phyloP scores from a whole-genome alignment of 1,140 invertebrate species.

The Chironomus tepperi region DNA sequence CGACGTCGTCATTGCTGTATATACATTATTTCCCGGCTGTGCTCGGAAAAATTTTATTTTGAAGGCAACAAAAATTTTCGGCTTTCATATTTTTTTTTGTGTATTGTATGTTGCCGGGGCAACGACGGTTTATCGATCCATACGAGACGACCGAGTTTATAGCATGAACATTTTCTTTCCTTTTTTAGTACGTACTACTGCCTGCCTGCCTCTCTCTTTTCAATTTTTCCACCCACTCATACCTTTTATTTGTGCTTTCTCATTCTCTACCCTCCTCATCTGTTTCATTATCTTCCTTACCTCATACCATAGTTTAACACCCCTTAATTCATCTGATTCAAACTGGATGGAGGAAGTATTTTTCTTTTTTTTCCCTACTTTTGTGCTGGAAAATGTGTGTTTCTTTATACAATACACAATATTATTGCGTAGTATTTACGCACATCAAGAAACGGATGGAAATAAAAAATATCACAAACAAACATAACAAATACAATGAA shows the following conservation, averaged over 20 bases:
- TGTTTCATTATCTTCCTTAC: too few relatives aligned
- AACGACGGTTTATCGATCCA: conserved; percentile 6
- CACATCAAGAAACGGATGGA: not conserved
- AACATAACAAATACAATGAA: not conserved
- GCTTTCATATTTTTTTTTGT: not conserved
- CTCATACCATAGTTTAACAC: too few relatives aligned
- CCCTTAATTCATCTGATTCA: too few relatives aligned
- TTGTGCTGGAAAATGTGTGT: conserved; percentile 1
- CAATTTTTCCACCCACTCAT: too few relatives aligned
- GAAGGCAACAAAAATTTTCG: not conserved
- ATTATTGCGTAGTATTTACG: conserved; percentile 7
- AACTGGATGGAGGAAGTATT: not conserved
- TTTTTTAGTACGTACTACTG: too few relatives aligned
- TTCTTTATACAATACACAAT: not conserved
- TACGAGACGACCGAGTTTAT: conserved; percentile 6
- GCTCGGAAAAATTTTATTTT: not conserved
- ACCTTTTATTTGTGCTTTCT: too few relatives aligned
- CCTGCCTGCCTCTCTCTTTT: too few relatives aligned
- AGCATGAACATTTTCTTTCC: not conserved
- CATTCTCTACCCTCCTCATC: too few relatives aligned
- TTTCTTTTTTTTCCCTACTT: not conserved
- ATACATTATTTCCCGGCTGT: not conserved
- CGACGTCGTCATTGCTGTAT: not conserved
- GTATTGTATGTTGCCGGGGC: not conserved
- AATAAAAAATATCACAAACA: not conserved